Base-by-base conservation (phyloP, 2,797 vertebrate species). In the Naso thynnoides region DNA sequence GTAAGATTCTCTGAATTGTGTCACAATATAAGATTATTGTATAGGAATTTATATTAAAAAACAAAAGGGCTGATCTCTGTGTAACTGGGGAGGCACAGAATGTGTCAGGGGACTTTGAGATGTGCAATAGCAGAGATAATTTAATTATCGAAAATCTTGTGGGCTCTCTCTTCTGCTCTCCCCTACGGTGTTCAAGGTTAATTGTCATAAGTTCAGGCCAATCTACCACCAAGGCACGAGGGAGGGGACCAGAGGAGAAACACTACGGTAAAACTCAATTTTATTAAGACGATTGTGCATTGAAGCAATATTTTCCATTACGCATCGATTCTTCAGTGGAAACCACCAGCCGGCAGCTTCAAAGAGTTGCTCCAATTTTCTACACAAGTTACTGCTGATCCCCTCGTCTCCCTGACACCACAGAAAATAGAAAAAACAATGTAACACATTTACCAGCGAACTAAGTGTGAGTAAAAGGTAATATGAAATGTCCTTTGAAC, bases 301-400 rank as follows among this genome's bases (percentile, higher is more conserved):
- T 80, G 63, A 78, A 89, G 86, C 79, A 73, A 66, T 78, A 76
- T 82, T 89, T 89, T 81, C 78, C 78, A 89, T 87, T 78, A 85
- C 26, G 57, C 65, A 81, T 79, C 24, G 65, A 86, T 83, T 87
- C 70, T 73, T 67, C 58, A 21, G 45, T n/a, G 73, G 50, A 60
- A 70, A 41, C 53, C 62, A 64, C 67, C 36, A 58, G 71, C 57
- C 23, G 68, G 73, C 66, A 55, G 72, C 76, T 73, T 84, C 67
- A 73, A 75, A 76, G 68, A 68, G 49, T 73, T 54, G 69, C 61
- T 67, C 39, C 44, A 56, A 70, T 86, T 86, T 84, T 79, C 66
- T 68, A 26, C 57, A 63, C 3, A 74, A 72, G 50, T 77, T 59
- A 57, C 54, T 41, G 59, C 68, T 64, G 48, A 45, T 81, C 23